Conservation (phyloP, 2,113 vertebrate species). For the Tupaia tana region DNA sequence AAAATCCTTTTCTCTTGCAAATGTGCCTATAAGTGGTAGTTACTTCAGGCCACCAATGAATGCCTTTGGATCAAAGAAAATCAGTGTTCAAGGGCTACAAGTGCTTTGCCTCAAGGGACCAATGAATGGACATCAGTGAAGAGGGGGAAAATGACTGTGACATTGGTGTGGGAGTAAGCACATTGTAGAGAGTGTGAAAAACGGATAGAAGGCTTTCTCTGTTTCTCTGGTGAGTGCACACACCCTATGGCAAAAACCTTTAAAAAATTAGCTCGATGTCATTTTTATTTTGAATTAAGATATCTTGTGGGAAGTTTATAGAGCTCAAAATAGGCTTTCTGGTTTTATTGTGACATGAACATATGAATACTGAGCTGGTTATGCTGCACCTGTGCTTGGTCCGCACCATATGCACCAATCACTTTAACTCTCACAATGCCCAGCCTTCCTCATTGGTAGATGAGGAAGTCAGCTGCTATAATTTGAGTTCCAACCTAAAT, state of each 20-base stretch:
- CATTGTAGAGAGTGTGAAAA: neutral
- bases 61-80: neutral
- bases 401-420: fast-evolving
- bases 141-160: neutral
- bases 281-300: neutral
- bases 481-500: too few species aligned
- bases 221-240: neutral
- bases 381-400: fast-evolving
- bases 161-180: fast-evolving
- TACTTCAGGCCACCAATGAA: neutral
- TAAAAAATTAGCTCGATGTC: neutral
- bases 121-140: neutral
- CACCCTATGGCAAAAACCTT: too few species aligned
- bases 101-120: neutral
- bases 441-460: neutral
- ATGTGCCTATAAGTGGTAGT: neutral
- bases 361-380: neutral
- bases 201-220: neutral
- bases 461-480: neutral
- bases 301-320: neutral
- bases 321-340: neutral
- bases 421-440: neutral
- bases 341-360: neutral
- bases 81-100: neutral
- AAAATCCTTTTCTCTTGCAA: neutral